Evolutionary conservation across 1,140 invertebrate species (phyloP).

Genomic region (Magallana ariakensis): DNA sequence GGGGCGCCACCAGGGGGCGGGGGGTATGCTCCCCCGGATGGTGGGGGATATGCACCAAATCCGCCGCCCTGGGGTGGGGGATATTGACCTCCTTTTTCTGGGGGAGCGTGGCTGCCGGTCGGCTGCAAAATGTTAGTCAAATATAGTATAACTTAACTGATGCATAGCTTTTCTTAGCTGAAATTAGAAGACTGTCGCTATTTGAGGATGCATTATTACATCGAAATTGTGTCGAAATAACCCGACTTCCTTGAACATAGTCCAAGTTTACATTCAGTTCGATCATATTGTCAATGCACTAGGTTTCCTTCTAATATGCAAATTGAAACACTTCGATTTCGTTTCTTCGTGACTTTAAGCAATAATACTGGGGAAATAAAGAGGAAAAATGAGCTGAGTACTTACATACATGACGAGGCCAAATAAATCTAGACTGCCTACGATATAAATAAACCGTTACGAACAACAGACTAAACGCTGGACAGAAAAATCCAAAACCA

Average conservation of each 20-base stretch:
- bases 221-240: too few species aligned
- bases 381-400: not conserved
- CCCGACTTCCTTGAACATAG: too few species aligned
- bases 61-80: slow-evolving; percentile 8
- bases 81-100: slow-evolving; percentile 1
- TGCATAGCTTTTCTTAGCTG: too few species aligned
- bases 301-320: too few species aligned
- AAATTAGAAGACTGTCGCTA: too few species aligned
- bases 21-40: not conserved
- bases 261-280: too few species aligned
- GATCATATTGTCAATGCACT: too few species aligned
- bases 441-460: slow-evolving; percentile 11
- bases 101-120: not conserved
- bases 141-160: too few species aligned
- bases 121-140: not conserved
- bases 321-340: too few species aligned
- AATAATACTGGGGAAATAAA: too few species aligned
- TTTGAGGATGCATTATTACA: too few species aligned
- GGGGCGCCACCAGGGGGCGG: slow-evolving; percentile 2
- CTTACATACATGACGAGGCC: slow-evolving; percentile 6
- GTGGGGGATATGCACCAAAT: not conserved
- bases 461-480: slow-evolving; percentile 1
- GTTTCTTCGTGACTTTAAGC: too few species aligned
- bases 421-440: not conserved
- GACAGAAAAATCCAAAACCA: not conserved